Evolutionary conservation across 2,888 invertebrate genomes (phyloP), one percentile per base, ranked within the genome.

Genomic region (Drosophila aldrichi): DNA sequence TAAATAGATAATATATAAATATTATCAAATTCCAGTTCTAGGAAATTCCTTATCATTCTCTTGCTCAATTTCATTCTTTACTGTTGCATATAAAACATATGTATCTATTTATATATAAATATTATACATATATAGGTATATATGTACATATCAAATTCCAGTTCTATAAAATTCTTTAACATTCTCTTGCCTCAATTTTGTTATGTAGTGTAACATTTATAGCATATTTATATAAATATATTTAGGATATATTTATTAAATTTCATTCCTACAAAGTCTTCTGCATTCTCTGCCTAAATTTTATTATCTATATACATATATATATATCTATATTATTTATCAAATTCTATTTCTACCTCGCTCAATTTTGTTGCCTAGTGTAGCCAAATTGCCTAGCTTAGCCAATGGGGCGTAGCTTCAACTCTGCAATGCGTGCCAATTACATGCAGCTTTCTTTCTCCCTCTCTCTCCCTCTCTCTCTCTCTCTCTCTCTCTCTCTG

Each of bases 351-450:
- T 44, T 6, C n/a, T 38, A 8, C 5, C 12, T n/a, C 6, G 10
- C 52, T 0, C 7, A 9, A 20, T 32, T 58, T 22, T 67, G 75
- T 61, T 55, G 76, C 25, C 1, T 1, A 76, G 76, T 71, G 71
- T 66, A 56, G 43, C 44, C 62, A 36, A 29, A 62, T 44, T 41
- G 60, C 38, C 25, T 43, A 32, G 58, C 41, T 20, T 36, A 32
- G 12, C 16, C 20, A 22, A 46, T 20, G 64, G 61, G 71, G 72
- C 67, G 68, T 59, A 60, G 68, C 62, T 66, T 57, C 40, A 48
- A 20, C 59, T n/a, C 34, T 6, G 55, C 74, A 75, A 65, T 87
- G 84, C 82, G 80, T 87, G 84, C 84, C 87, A 87, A 85, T 85
- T 84, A 87, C 71, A 63, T 44, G 58, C 57, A 70, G 61, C 60